These are phyloP conservation scores for Agapornis canus DNA, from an alignment of 2,797 vertebrate species.

Conservation along the genomic window DNA sequence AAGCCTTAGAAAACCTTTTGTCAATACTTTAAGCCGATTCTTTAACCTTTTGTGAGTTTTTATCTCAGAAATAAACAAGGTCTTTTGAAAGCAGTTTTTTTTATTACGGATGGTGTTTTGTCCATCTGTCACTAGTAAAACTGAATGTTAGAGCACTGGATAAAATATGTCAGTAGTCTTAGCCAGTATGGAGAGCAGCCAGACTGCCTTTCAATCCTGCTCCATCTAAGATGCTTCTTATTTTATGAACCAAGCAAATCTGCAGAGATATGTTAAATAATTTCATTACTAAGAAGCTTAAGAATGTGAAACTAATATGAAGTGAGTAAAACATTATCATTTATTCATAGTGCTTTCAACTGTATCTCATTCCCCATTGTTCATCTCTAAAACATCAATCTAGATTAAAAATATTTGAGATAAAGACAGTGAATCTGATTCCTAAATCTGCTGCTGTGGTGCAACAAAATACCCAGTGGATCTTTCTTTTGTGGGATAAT, in stretches of 20 bases:
- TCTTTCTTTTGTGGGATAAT: neutral
- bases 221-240: neutral
- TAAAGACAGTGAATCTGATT: neutral
- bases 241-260: neutral
- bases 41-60: neutral
- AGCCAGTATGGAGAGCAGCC: neutral
- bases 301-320: slow-evolving; percentile 1
- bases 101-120: neutral
- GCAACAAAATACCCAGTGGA: neutral
- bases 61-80: neutral
- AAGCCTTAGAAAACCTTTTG: neutral
- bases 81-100: neutral
- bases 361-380: neutral
- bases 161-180: neutral
- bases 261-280: neutral
- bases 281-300: neutral
- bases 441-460: neutral
- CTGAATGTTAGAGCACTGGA: neutral
- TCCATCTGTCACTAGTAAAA: neutral
- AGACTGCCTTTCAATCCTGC: neutral
- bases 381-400: neutral
- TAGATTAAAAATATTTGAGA: neutral
- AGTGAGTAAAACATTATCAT: neutral
- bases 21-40: neutral
- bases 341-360: slow-evolving; percentile 1